phyloP scores from a whole-genome alignment of 2,113 vertebrate genomes.

The Eudyptes chrysolophus region DNA sequence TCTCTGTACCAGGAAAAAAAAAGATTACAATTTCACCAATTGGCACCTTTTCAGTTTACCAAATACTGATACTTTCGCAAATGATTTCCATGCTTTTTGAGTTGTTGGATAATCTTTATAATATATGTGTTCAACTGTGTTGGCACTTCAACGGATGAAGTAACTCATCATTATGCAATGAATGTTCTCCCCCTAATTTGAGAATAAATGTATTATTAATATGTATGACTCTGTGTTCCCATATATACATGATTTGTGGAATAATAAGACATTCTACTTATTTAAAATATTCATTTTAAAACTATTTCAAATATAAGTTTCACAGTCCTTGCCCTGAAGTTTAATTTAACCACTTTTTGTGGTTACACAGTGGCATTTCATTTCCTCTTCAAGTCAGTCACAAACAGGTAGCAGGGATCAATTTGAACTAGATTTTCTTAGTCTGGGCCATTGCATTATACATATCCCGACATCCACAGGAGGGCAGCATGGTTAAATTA shows the following conservation, averaged over 20 bases:
- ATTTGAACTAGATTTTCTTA: background rate
- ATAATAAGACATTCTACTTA: background rate
- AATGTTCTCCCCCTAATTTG: background rate
- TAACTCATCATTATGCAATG: background rate
- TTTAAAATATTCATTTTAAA: background rate
- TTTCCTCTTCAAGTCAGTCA: background rate
- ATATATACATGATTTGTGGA: background rate
- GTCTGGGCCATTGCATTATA: background rate
- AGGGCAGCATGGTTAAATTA: slow-evolving; percentile 75
- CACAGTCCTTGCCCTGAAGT: background rate
- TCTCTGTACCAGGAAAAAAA: background rate
- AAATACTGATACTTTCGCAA: background rate
- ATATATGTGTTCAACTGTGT: background rate
- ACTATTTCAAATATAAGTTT: background rate
- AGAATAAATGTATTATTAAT: slow-evolving; percentile 6
- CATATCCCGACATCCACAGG: slow-evolving; percentile 67
- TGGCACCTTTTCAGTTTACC: background rate
- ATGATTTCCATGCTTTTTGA: background rate
- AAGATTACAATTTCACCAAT: background rate
- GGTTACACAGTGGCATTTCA: background rate
- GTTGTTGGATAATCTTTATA: background rate
- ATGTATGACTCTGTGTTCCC: background rate
- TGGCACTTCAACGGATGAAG: background rate
- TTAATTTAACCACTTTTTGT: background rate
- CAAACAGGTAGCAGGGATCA: background rate